phyloP scores from a whole-genome alignment of 2,888 invertebrate genomes.

The Gymnocheta viridis region DNA sequence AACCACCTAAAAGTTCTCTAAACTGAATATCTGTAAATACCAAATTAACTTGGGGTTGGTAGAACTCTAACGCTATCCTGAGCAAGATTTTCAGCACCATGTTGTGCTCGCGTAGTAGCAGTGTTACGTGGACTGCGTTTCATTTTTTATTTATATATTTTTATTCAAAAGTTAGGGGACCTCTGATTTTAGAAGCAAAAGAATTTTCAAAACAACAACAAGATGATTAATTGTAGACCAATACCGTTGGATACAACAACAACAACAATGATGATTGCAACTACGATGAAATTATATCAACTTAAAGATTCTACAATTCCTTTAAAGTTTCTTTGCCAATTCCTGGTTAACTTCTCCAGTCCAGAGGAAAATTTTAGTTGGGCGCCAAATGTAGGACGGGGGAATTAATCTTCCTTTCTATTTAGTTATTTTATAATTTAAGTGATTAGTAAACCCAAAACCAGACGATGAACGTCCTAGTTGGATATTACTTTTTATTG shows the following conservation, averaged over 20 bases:
- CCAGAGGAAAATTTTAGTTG: slow-evolving; percentile 12
- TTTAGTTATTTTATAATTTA: background rate
- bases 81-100: background rate
- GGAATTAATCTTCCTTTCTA: background rate
- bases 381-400: slow-evolving; percentile 27
- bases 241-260: background rate
- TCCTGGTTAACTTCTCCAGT: background rate
- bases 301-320: too few relatives aligned
- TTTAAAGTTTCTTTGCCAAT: too few relatives aligned
- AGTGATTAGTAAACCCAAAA: too few relatives aligned
- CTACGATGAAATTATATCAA: too few relatives aligned
- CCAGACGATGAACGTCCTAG: too few relatives aligned
- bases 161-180: background rate
- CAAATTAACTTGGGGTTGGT: too few relatives aligned
- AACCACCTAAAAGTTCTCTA: background rate
- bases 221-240: background rate
- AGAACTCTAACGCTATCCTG: too few relatives aligned
- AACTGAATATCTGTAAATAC: background rate
- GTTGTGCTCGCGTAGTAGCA: background rate
- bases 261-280: background rate
- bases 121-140: background rate
- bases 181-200: background rate
- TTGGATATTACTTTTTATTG: too few relatives aligned
- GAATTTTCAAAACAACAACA: background rate
- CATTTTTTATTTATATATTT: background rate